A percentile compares a stretch with the other conserved stretches of the same genome.
phyloP scores from a whole-genome alignment of 1,140 invertebrate species.

The Pseudomyrmex cubaensis region DNA sequence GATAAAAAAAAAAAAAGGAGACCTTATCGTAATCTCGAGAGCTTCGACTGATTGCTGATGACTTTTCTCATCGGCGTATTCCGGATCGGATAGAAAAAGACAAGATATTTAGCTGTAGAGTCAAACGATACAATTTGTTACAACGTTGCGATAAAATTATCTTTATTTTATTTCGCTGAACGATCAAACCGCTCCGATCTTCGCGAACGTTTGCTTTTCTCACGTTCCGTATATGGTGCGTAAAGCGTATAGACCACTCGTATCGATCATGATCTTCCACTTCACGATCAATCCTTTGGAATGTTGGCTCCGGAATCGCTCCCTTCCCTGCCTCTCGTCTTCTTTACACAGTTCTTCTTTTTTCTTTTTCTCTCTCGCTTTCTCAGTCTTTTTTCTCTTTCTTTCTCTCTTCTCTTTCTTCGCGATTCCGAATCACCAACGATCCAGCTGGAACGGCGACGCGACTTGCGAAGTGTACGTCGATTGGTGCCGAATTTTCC shows the following conservation, averaged over 20 bases:
- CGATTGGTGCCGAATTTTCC: conserved; percentile 50
- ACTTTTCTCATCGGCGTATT: too few relatives aligned
- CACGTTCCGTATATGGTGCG: not conserved
- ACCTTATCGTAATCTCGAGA: too few relatives aligned
- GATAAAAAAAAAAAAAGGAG: too few relatives aligned
- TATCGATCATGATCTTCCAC: conserved; percentile 50
- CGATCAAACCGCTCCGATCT: too few relatives aligned
- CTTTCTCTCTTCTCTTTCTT: not conserved
- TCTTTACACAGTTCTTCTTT: conserved; percentile 8
- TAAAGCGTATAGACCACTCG: not conserved
- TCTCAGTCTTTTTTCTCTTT: not conserved
- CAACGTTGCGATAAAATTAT: not conserved
- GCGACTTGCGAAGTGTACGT: conserved; percentile 43
- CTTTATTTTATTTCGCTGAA: not conserved
- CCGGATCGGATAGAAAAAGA: too few relatives aligned
- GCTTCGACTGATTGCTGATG: too few relatives aligned
- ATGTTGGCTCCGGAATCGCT: conserved; percentile 38
- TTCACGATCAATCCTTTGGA: conserved; percentile 49
- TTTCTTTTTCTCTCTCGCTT: not conserved
- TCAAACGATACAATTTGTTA: too few relatives aligned
- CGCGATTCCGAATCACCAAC: conserved; percentile 64
- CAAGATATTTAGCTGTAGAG: too few relatives aligned
- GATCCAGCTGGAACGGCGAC: conserved; percentile 55
- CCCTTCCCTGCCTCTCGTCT: not conserved
- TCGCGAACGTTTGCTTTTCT: conserved; percentile 5